Evolutionary conservation across 2,888 invertebrate genomes (phyloP), one percentile per base, ranked within the genome.

Genomic region (Agonopterix subpropinquella): DNA sequence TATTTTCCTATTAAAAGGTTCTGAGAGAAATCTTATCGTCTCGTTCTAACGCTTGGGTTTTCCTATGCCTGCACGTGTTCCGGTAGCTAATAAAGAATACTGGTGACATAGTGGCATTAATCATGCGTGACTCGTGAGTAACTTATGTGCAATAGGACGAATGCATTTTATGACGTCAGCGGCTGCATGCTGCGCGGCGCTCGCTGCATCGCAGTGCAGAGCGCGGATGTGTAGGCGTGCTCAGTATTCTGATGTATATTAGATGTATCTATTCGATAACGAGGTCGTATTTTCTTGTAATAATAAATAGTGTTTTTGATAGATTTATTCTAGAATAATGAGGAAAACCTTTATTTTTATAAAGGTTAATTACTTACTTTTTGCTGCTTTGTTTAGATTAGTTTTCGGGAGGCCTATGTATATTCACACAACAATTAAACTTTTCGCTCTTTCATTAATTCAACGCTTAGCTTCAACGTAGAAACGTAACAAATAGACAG

Each of bases 161-260:
- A 63, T 73, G 74, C 69, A 75, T 39, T 54, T 51, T 53, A 61
- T 76, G 69, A 74, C 76, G 71, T 77, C 74, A 78, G 55, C 52
- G 28, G 39, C 55, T 67, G 71, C 70, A 68, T n/a, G 39, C 48
- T 41, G 47, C 42, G 43, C 49, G 55, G 52, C 18, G 71, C 70
- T 67, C 37, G 9, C 47, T 35, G 47, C 42, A 43, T 49, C 55
- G 52, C 52, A 51, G 51, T 39, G 64, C 55, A 59, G n/a, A 53
- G 61, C 55, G 59, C 60, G 62, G 57, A 62, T 65, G 67, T 64
- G 66, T 56, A 55, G 54, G 52, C 57, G 55, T 51, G 51, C 51
- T 49, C 47, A 39, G 48, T 57, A 56, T 55, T 54, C 55, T 53
- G 57, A 39, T n/a, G n/a, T n/a, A 10, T 39, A 9, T n/a, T 39